These are phyloP conservation scores for Pediacus dermestoides DNA, from an alignment of 2,888 invertebrate genomes.

Conservation along the genomic window DNA sequence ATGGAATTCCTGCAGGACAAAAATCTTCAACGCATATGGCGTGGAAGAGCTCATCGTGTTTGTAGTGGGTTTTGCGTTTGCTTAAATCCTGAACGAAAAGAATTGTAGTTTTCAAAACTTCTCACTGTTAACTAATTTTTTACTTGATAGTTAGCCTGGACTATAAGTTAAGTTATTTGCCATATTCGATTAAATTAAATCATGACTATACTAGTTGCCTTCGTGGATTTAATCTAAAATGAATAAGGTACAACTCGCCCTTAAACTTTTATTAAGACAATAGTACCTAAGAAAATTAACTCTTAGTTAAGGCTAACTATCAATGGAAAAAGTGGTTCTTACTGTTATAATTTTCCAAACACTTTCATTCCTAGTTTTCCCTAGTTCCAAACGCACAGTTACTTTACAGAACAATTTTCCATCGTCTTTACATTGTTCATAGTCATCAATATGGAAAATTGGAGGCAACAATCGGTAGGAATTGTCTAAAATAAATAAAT, in stretches of 20 bases:
- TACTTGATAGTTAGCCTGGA: no score
- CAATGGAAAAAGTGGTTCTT: no score
- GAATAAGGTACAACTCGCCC: no score
- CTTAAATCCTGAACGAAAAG: slow-evolving; percentile 24
- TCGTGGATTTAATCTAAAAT: no score
- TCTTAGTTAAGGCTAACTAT: no score
- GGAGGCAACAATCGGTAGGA: slow-evolving; percentile 21
- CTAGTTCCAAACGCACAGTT: slow-evolving; percentile 23
- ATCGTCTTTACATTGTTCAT: slow-evolving; percentile 22
- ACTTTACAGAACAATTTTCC: slow-evolving; percentile 24
- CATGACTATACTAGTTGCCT: no score
- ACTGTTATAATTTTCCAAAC: slow-evolving; percentile 30
- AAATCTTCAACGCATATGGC: slow-evolving; percentile 27
- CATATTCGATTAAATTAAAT: no score
- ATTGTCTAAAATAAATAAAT: slow-evolving; percentile 12
- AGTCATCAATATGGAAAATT: slow-evolving; percentile 29
- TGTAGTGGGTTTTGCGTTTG: slow-evolving; percentile 24
- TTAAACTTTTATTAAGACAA: no score
- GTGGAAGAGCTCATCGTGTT: slow-evolving; percentile 29
- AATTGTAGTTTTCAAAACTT: slow-evolving; percentile 3
- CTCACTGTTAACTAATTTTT: slow-evolving; percentile 8
- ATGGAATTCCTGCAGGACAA: slow-evolving; percentile 19
- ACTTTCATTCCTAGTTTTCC: no score
- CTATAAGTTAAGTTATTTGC: no score
- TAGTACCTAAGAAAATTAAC: no score